Evolutionary conservation across 1,140 invertebrate species (phyloP), one percentile per base, ranked within the genome.

Genomic region (Paralvinella palmiformis): DNA sequence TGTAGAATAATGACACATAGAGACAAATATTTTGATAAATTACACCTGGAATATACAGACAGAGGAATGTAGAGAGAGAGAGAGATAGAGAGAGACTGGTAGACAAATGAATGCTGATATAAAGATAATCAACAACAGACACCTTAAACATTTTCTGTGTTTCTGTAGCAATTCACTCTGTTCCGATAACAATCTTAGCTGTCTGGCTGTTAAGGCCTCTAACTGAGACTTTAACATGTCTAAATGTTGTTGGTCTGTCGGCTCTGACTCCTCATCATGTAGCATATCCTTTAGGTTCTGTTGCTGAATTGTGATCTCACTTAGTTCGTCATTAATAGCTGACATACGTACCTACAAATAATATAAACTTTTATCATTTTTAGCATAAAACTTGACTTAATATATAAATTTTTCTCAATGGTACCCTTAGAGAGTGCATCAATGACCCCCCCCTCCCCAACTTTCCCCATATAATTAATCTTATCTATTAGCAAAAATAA

Each of bases 111-210:
- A n/a, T n/a, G n/a, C n/a, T n/a, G n/a, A n/a, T n/a, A n/a, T n/a
- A n/a, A n/a, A n/a, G n/a, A n/a, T n/a, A n/a, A n/a, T n/a, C n/a
- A n/a, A n/a, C n/a, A n/a, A n/a, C n/a, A n/a, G n/a, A n/a, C n/a
- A n/a, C n/a, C n/a, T n/a, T n/a, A n/a, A n/a, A n/a, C n/a, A n/a
- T n/a, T n/a, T n/a, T n/a, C n/a, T n/a, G n/a, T 52, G 48, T 20
- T 52, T 52, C 48, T 52, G 24, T 22, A 52, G 24, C 24, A 57
- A 32, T 13, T 57, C 55, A n/a, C 55, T 57, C 29, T 36, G 55
- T 32, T 57, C 55, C 10, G 55, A 31, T 20, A 57, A 32, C 27
- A 57, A n/a, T 5, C 22, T 20, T 10, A 57, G 55, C n/a, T 57
- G 55, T 57, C 33, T 57, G 24, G 29, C 35, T 10, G 55, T 57